Evolutionary conservation across 2,797 vertebrate species (phyloP).

Genomic region (Danionella dracula): DNA sequence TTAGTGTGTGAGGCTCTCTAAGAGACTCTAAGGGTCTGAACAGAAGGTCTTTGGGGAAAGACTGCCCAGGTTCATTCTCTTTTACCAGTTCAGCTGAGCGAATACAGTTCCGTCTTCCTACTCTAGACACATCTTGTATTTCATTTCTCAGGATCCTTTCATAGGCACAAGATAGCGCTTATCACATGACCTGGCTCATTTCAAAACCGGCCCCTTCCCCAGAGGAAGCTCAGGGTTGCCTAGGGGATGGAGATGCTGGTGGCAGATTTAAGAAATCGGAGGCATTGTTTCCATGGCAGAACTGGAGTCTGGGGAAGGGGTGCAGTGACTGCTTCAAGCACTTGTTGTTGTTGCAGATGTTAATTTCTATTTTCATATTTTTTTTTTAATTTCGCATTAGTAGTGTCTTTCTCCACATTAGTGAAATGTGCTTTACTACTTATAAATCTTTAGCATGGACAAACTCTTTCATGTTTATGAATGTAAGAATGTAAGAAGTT

Average conservation of each 20-base stretch:
- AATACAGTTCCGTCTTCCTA: not conserved
- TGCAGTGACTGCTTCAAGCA: not conserved
- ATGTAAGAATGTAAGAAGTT: too few species aligned
- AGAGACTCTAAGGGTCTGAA: constrained; percentile 16
- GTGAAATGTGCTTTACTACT: too few species aligned
- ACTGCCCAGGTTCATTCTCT: not conserved
- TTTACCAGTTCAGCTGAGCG: not conserved
- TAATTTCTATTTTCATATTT: not conserved
- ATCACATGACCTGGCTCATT: constrained; percentile 9
- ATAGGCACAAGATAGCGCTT: constrained; percentile 1
- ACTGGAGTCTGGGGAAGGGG: constrained; percentile 15
- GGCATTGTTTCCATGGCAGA: constrained; percentile 26
- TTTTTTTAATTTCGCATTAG: not conserved
- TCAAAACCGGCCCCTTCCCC: constrained; percentile 10
- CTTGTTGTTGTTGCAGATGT: not conserved
- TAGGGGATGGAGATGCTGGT: constrained; percentile 24
- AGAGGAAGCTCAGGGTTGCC: constrained; percentile 30
- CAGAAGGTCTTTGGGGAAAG: not conserved
- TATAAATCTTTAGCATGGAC: too few species aligned
- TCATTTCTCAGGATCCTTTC: not conserved
- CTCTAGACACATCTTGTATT: not conserved
- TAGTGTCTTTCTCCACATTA: not conserved
- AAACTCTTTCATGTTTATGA: too few species aligned
- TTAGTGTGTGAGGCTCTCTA: constrained; percentile 15
- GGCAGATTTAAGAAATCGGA: constrained; percentile 24